Conservation (phyloP, 2,113 vertebrate genomes). For the Sterrhoptilus dennistouni region DNA sequence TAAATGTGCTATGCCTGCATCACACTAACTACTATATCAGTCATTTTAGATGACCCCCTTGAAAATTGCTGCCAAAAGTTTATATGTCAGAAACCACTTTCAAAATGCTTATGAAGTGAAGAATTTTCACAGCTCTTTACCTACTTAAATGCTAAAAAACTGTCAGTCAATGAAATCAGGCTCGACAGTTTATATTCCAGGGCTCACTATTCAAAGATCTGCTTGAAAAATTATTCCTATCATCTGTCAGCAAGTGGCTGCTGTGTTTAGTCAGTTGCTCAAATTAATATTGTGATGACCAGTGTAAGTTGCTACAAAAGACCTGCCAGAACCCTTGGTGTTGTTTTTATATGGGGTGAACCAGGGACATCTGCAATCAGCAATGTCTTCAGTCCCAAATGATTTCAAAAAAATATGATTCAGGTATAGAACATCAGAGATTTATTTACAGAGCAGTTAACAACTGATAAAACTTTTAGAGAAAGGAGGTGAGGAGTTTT, state of each 20-base stretch:
- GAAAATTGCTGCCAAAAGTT: slow-evolving; percentile 80
- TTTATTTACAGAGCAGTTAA: neutral
- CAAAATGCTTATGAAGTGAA: slow-evolving; percentile 70
- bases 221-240: slow-evolving; percentile 62
- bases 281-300: slow-evolving; percentile 37
- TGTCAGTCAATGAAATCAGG: slow-evolving; percentile 71
- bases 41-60: slow-evolving; percentile 73
- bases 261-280: slow-evolving; percentile 61
- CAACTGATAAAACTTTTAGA: neutral
- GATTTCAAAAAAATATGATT: neutral
- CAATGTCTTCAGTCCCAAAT: neutral
- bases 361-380: neutral
- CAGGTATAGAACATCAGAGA: neutral
- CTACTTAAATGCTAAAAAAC: slow-evolving; percentile 68
- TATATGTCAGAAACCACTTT: slow-evolving; percentile 73
- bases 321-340: neutral
- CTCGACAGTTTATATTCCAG: slow-evolving; percentile 50
- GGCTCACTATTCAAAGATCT: slow-evolving; percentile 49
- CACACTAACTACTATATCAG: slow-evolving; percentile 71
- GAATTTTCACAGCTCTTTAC: slow-evolving; percentile 71
- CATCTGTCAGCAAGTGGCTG: slow-evolving; percentile 33
- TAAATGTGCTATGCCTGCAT: slow-evolving; percentile 58
- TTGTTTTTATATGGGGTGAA: neutral
- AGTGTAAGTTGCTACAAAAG: slow-evolving; percentile 8
- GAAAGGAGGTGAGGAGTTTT: neutral